phyloP scores from a whole-genome alignment of 2,888 invertebrate genomes.

The Caenorhabditis drosophilae region DNA sequence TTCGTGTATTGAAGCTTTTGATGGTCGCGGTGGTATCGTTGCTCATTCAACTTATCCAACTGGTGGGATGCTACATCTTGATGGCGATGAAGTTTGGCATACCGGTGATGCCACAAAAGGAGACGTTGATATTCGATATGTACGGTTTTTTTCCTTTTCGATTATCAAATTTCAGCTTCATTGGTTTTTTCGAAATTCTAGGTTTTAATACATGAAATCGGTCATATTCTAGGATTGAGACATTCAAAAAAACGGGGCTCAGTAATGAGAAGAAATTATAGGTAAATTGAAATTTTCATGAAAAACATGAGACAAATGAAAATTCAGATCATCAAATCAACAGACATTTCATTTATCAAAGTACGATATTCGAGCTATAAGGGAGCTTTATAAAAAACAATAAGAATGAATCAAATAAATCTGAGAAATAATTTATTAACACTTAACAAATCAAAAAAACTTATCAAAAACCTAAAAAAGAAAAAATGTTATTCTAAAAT shows the following conservation, averaged over 20 bases:
- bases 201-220: constrained; percentile 66
- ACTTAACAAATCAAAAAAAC: too few species aligned
- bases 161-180: neutral
- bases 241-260: constrained; percentile 56
- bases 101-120: constrained; percentile 10
- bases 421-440: neutral
- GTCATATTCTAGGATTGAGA: constrained; percentile 64
- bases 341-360: constrained; percentile 4
- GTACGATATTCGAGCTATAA: constrained; percentile 8
- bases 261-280: constrained; percentile 65
- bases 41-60: constrained; percentile 65
- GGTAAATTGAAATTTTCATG: constrained; percentile 36
- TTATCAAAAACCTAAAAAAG: neutral
- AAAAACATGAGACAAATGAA: neutral
- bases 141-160: constrained; percentile 7
- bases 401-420: neutral
- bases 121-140: constrained; percentile 39
- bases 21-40: constrained; percentile 56
- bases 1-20: constrained; percentile 40
- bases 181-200: too few species aligned
- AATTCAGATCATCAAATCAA: neutral
- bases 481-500: neutral
- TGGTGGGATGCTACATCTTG: constrained; percentile 62
- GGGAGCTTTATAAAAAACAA: constrained; percentile 9
- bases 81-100: constrained; percentile 58